Evolutionary conservation across 2,113 vertebrate species (phyloP).

Genomic region (Callopanchax toddi): DNA sequence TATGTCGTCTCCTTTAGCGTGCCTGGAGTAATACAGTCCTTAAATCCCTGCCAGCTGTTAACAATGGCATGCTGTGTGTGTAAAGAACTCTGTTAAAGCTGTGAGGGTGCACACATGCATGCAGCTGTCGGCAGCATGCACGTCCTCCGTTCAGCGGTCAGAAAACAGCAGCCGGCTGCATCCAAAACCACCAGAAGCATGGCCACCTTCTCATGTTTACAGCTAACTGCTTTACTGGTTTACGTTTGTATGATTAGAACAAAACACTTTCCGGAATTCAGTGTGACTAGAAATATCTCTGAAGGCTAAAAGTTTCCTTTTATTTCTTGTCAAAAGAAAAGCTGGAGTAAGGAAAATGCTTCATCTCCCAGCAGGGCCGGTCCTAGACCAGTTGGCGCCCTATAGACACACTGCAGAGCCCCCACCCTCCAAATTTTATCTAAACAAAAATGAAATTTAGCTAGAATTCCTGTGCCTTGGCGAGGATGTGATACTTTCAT

Average conservation of each 20-base stretch:
- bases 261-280: background rate
- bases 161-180: slow-evolving; percentile 44
- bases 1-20: slow-evolving; percentile 47
- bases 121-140: slow-evolving; percentile 59
- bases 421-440: too few species aligned
- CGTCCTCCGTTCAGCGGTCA: slow-evolving; percentile 29
- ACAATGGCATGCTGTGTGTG: slow-evolving; percentile 70
- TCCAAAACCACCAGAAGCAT: slow-evolving; percentile 29
- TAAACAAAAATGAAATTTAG: too few species aligned
- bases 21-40: slow-evolving; percentile 59
- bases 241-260: slow-evolving; percentile 23
- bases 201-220: slow-evolving; percentile 24
- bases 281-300: background rate
- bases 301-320: too few species aligned
- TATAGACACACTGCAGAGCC: too few species aligned
- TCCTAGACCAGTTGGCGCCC: too few species aligned
- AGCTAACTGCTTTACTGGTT: slow-evolving; percentile 23
- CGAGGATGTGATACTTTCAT: too few species aligned
- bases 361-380: too few species aligned
- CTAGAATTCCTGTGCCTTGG: too few species aligned
- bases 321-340: too few species aligned
- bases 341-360: background rate
- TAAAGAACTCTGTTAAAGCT: slow-evolving; percentile 34
- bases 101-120: slow-evolving; percentile 35
- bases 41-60: slow-evolving; percentile 72